Base-by-base conservation (phyloP, 1,140 invertebrate genomes). In the Chironomus striatipennis region DNA sequence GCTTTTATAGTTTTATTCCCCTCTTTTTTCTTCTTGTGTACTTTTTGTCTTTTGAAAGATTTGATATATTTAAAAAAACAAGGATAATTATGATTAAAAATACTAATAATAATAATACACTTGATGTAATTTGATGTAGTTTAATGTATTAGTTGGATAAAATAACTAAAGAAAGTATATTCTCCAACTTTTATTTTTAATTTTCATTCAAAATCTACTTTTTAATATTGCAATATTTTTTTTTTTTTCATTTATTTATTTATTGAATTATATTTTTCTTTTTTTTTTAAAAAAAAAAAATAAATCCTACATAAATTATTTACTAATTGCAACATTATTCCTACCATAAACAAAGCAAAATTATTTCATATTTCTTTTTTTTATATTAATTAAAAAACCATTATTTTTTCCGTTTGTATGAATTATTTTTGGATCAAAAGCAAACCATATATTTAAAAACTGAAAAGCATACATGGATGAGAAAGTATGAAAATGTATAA, bases 41-140 rank as follows among this genome's bases (percentile, higher is more conserved):
- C 24, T 34, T 70, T 70, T 67, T 47, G 43, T 47, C 43, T 47
- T 57, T 57, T 57, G 47, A 57, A 57, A 57, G 10, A 57, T n/a
- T 57, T 57, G 24, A 34, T 34, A 34, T 34, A n/a, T n/a, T 47
- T 47, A n/a, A n/a, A 57, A 47, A 10, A 10, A 47, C 2, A 57
- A 15, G 47, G 9, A 18, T 21, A 70, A 70, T 70, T 70, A 18
- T 18, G 18, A 70, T 70, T 20, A 70, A 70, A 18, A 70, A 70
- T 70, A 70, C 20, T 70, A 57, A 57, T 57, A n/a, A 57, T 57
- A 57, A 70, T 21, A 21, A 70, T 70, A n/a, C 9, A n/a, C 18
- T 70, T 70, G 65, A 70, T 70, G 65, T 70, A 70, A 70, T 70
- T 70, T 21, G 65, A 70, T 70, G 65, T 70, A 70, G 65, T 21